phyloP scores from a whole-genome alignment of 1,140 invertebrate species.

The Gryllus bimaculatus region DNA sequence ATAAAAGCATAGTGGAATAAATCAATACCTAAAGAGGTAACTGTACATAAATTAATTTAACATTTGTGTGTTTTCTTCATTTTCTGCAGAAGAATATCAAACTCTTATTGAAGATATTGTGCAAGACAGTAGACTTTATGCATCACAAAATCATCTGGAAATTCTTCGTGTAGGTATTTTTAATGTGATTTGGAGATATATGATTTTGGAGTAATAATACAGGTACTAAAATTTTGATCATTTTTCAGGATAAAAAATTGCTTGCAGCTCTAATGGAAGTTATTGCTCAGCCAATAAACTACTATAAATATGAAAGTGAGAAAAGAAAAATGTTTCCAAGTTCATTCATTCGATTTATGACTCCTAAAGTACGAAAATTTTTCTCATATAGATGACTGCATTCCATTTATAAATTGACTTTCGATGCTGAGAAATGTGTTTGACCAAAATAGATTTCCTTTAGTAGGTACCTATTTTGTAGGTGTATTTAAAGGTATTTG shows the following conservation, averaged over 20 bases:
- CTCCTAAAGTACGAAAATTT: conserved; percentile 21
- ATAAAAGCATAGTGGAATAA: too few relatives aligned
- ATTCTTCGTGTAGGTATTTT: conserved; percentile 17
- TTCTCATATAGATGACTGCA: conserved; percentile 18
- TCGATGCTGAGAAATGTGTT: neutral
- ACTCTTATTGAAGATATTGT: conserved; percentile 22
- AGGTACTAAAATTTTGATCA: conserved; percentile 3
- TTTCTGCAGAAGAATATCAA: conserved; percentile 21
- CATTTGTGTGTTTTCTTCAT: neutral
- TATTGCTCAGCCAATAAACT: conserved; percentile 23
- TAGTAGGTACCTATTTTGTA: too few relatives aligned
- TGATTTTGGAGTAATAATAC: neutral
- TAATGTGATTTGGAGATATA: neutral
- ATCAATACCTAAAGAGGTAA: too few relatives aligned
- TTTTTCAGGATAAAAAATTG: conserved; percentile 20
- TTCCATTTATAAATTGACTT: neutral
- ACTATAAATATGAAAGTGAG: conserved; percentile 22
- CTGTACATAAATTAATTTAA: neutral
- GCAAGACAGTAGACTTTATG: conserved; percentile 22
- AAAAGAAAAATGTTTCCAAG: conserved; percentile 20
- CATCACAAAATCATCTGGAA: conserved; percentile 20
- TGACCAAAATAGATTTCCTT: neutral
- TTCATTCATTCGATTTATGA: conserved; percentile 22
- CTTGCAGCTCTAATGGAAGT: conserved; percentile 21
- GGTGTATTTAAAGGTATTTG: too few relatives aligned